phyloP scores from a whole-genome alignment of 1,140 invertebrate species.

The Papilio xuthus region DNA sequence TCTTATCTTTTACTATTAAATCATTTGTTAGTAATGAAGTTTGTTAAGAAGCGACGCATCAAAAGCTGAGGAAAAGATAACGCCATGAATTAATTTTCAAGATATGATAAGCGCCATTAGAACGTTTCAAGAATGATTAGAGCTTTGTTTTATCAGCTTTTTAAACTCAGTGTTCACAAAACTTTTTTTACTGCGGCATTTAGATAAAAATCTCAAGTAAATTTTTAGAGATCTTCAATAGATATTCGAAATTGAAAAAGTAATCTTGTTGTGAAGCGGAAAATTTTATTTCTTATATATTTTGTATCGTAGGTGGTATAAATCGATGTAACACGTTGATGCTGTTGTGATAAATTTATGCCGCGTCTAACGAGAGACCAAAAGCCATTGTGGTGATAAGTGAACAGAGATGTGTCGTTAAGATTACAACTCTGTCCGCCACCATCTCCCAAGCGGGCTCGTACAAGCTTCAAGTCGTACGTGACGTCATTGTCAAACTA shows the following conservation, averaged over 20 bases:
- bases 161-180: conserved; percentile 13
- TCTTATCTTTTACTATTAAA: conserved; percentile 30
- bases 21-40: conserved; percentile 33
- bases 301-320: conserved; percentile 12
- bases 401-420: conserved; percentile 33
- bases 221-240: neutral
- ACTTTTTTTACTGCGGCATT: conserved; percentile 1
- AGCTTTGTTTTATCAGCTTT: conserved; percentile 28
- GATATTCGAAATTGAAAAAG: neutral
- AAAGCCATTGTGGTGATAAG: conserved; percentile 36
- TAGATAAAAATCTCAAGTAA: conserved; percentile 27
- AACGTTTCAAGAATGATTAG: conserved; percentile 31
- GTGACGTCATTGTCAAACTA: conserved; percentile 30
- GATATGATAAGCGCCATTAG: conserved; percentile 37
- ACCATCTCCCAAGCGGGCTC: conserved; percentile 30
- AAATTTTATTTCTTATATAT: conserved; percentile 17
- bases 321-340: conserved; percentile 25
- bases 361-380: conserved; percentile 34
- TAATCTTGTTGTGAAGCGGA: conserved; percentile 16
- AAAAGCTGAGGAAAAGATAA: conserved; percentile 21
- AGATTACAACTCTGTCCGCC: conserved; percentile 19
- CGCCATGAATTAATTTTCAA: conserved; percentile 28
- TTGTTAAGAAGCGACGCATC: conserved; percentile 5
- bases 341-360: conserved; percentile 28
- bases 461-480: neutral